Conservation (phyloP, 2,888 invertebrate genomes). For the Empis livida region DNA sequence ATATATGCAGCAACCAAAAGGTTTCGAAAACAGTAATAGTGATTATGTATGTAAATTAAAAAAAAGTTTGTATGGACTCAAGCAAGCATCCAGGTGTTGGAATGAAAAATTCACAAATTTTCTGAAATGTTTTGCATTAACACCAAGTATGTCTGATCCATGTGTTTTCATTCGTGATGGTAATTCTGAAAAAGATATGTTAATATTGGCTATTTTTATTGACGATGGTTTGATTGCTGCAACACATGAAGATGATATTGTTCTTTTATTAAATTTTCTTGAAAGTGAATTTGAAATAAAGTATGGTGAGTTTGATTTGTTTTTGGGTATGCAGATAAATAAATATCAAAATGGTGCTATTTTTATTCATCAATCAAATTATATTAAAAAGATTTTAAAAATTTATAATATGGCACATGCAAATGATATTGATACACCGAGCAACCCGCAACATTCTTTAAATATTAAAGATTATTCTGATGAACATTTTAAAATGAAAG, state of each 20-base stretch:
- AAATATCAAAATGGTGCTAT: background rate
- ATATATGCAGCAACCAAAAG: conserved; percentile 6
- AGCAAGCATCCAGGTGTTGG: conserved; percentile 5
- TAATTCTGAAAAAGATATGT: background rate
- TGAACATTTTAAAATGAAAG: no score
- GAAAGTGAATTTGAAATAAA: conserved; percentile 3
- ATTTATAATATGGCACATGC: conserved; percentile 1
- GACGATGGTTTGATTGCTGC: conserved; percentile 5
- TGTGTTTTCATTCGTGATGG: background rate
- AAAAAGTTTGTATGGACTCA: conserved; percentile 8
- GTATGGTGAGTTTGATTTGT: background rate
- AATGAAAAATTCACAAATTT: background rate
- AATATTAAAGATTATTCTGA: no score
- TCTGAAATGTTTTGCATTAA: background rate
- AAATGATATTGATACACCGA: no score
- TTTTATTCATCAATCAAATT: background rate
- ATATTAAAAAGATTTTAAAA: background rate
- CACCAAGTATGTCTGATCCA: background rate
- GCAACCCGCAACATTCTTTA: no score
- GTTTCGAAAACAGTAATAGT: conserved; percentile 1
- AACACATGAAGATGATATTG: background rate
- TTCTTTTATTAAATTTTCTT: background rate
- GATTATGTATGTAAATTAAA: conserved; percentile 4
- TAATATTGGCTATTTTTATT: conserved; percentile 1
- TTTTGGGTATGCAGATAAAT: conserved; percentile 1